Conservation (phyloP, 2,888 invertebrate species). For the Elegia similella region DNA sequence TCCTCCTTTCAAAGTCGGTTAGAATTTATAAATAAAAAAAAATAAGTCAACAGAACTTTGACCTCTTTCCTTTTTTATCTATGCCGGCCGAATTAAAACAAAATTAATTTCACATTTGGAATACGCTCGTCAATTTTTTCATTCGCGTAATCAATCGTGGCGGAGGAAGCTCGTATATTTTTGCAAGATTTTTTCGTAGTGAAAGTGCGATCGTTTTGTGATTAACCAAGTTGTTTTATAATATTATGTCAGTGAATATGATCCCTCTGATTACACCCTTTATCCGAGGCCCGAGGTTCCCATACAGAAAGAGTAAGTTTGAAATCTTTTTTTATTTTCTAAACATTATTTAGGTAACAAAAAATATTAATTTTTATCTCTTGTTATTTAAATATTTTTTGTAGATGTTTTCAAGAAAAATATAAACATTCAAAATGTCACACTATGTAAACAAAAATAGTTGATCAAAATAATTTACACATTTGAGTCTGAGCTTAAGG, state of each 20-base stretch:
- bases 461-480: too few species aligned
- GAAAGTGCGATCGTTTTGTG: constrained; percentile 30
- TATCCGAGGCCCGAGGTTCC: constrained; percentile 76
- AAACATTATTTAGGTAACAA: too few species aligned
- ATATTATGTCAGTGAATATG: constrained; percentile 77
- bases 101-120: constrained; percentile 53
- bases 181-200: constrained; percentile 34
- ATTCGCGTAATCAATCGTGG: constrained; percentile 50
- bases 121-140: constrained; percentile 63
- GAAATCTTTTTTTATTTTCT: neutral
- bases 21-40: neutral
- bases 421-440: neutral
- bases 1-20: neutral
- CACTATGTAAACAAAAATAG: constrained; percentile 5
- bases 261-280: constrained; percentile 74
- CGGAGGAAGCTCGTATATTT: constrained; percentile 47
- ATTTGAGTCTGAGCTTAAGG: too few species aligned
- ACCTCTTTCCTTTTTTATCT: neutral
- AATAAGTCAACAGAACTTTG: neutral
- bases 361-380: too few species aligned
- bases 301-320: constrained; percentile 76
- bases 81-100: constrained; percentile 23
- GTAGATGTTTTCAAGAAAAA: neutral
- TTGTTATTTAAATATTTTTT: too few species aligned
- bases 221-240: constrained; percentile 25